Evolutionary conservation across 2,797 vertebrate genomes (phyloP).

Genomic region (Leptodactylus fallax): DNA sequence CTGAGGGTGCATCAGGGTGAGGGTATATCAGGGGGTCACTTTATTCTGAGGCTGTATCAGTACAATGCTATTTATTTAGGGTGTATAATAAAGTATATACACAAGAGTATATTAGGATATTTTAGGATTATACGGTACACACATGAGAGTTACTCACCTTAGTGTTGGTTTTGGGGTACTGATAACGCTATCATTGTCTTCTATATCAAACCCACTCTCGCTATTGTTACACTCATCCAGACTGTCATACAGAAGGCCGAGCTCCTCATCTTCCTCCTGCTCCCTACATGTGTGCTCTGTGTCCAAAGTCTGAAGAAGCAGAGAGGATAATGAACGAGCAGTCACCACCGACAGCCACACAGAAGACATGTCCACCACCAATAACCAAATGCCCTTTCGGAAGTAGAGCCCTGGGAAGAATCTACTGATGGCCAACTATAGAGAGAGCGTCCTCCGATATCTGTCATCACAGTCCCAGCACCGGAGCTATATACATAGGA

Average conservation of each 20-base stretch:
- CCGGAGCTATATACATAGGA: too few species aligned
- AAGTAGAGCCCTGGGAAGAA: not conserved
- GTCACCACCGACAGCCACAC: not conserved
- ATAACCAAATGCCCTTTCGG: not conserved
- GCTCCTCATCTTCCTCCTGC: conserved; percentile 92
- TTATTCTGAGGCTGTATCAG: too few species aligned
- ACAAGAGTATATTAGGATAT: too few species aligned
- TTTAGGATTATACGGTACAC: not conserved
- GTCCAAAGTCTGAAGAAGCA: conserved; percentile 75
- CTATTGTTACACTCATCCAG: conserved; percentile 97
- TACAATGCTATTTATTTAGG: too few species aligned
- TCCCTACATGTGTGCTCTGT: conserved; percentile 88
- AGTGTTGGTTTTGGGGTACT: conserved; percentile 94
- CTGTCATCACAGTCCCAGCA: too few species aligned
- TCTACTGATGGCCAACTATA: not conserved
- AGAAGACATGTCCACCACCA: not conserved
- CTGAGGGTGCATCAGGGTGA: not conserved
- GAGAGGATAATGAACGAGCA: not conserved
- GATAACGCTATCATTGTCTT: conserved; percentile 94
- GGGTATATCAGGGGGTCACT: not conserved
- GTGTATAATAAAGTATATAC: too few species aligned
- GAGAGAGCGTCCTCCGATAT: not conserved
- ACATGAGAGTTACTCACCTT: conserved; percentile 63
- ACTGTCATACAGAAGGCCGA: conserved; percentile 95
- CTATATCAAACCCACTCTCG: conserved; percentile 94